Percentiles rank a stretch among this genome's conserved stretches.
phyloP scores from a whole-genome alignment of 2,113 vertebrate species.

The Archilochus colubris region DNA sequence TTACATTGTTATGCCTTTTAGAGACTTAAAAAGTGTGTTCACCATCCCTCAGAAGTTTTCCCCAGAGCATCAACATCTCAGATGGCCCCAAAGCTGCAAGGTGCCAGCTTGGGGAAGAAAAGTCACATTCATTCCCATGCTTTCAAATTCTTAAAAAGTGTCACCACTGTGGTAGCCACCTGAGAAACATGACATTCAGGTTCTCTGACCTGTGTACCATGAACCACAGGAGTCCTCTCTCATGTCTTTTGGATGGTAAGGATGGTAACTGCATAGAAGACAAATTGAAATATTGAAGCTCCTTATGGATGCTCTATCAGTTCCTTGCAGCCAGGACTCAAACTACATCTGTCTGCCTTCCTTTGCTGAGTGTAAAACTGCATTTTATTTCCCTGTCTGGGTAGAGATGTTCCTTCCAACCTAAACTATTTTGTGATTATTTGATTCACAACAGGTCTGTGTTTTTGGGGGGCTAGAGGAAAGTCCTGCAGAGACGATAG shows the following conservation, averaged over 20 bases:
- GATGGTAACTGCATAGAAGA: too few species aligned
- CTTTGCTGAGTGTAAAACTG: neutral
- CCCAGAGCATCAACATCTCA: neutral
- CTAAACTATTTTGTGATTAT: neutral
- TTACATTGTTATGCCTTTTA: neutral
- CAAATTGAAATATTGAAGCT: neutral
- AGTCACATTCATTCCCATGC: neutral
- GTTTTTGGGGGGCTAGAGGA: neutral
- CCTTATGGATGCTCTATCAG: neutral
- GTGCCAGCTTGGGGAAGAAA: neutral
- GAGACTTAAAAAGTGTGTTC: neutral
- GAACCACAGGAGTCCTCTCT: neutral
- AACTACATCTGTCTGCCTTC: neutral
- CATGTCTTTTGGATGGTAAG: neutral
- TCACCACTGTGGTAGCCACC: neutral
- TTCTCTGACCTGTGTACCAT: neutral
- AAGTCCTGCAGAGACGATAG: neutral
- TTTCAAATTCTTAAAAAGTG: neutral
- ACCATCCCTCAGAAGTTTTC: neutral
- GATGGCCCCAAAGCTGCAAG: neutral
- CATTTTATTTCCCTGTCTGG: neutral
- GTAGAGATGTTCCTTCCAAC: neutral
- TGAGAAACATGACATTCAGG: neutral
- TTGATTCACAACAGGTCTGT: neutral
- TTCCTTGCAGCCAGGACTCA: neutral